A percentile compares a stretch with the other conserved stretches of the same genome.
These are phyloP conservation scores for Hermaeophaga mercurialis DNA, from an alignment of 2,888 invertebrate species.

Conservation along the genomic window DNA sequence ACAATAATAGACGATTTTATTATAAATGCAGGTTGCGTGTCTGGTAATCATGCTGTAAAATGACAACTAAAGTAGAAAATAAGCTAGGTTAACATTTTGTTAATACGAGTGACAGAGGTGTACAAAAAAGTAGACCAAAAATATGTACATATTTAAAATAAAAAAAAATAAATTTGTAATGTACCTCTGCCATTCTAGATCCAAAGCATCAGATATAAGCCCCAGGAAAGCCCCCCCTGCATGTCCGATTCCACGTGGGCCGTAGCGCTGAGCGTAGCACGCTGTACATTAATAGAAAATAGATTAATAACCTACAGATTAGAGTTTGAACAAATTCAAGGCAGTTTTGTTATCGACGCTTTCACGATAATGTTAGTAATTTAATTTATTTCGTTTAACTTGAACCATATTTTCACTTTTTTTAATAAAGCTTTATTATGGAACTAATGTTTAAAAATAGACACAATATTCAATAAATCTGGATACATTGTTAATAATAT, in stretches of 20 bases:
- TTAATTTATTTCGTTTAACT: too few relatives aligned
- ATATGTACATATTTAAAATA: constrained; percentile 26
- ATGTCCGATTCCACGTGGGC: constrained; percentile 92
- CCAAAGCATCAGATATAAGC: constrained; percentile 83
- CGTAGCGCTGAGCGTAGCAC: constrained; percentile 96
- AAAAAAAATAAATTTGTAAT: constrained; percentile 29
- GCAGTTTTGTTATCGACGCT: not conserved
- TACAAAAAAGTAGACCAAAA: constrained; percentile 13
- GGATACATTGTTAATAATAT: too few relatives aligned
- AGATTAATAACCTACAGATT: constrained; percentile 21
- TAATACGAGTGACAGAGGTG: constrained; percentile 35
- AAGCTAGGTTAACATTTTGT: too few relatives aligned
- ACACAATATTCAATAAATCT: too few relatives aligned
- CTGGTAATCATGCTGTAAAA: too few relatives aligned
- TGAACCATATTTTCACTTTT: too few relatives aligned
- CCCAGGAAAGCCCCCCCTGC: constrained; percentile 85
- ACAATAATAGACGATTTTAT: too few relatives aligned
- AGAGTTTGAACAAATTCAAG: constrained; percentile 5
- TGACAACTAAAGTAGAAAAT: too few relatives aligned
- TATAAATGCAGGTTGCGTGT: too few relatives aligned
- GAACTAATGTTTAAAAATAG: too few relatives aligned
- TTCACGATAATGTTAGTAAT: too few relatives aligned
- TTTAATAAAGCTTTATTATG: too few relatives aligned
- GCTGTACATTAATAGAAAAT: constrained; percentile 61
- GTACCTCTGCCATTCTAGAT: constrained; percentile 77